Evolutionary conservation across 2,888 invertebrate genomes (phyloP), one percentile per base, ranked within the genome.

Genomic region (Parnassius glacialis): DNA sequence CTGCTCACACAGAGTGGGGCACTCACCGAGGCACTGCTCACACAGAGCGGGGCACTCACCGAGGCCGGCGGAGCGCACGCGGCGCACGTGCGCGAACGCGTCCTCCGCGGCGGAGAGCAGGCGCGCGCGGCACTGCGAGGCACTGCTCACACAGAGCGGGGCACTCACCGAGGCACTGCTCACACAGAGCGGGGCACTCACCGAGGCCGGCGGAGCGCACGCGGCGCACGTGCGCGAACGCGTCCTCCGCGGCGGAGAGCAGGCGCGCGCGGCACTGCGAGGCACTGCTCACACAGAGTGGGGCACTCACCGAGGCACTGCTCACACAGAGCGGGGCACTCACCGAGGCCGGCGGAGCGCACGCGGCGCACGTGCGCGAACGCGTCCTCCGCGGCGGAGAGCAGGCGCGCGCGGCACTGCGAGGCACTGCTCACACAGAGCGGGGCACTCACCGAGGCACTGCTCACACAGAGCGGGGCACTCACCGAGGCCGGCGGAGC

Each of bases 311-410:
- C 92, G 44, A 83, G 84, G 9, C 81, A n/a, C n/a, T n/a, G n/a
- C 47, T 11, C 43, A 45, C 34, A 52, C 7, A 47, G 13, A 43
- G 43, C 3, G 16, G 25, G 41, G 16, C 13, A 61, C 70, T 69
- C 44, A 85, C 89, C 92, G 44, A 83, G 84, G 9, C 81, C 79
- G 10, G 74, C 79, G 12, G 83, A 79, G 0, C 92, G 90, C 66
- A 98, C 94, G 47, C 98, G 93, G 75, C 97, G 96, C 68, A 99
- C 98, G 79, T 99, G 99, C 11, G 98, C 98, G 84, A 99, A 99
- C 1, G 99, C 98, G 79, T 99, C 99, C 84, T 99, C 99, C 0
- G 98, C 96, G 0, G 99, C 98, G 1, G 97, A 96, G 61, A 98
- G 94, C 50, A 99, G 92, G 20, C 99, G 92, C 3, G 99, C 98